Conservation (phyloP, 2,888 invertebrate species). For the Trichogramma evanescens region DNA sequence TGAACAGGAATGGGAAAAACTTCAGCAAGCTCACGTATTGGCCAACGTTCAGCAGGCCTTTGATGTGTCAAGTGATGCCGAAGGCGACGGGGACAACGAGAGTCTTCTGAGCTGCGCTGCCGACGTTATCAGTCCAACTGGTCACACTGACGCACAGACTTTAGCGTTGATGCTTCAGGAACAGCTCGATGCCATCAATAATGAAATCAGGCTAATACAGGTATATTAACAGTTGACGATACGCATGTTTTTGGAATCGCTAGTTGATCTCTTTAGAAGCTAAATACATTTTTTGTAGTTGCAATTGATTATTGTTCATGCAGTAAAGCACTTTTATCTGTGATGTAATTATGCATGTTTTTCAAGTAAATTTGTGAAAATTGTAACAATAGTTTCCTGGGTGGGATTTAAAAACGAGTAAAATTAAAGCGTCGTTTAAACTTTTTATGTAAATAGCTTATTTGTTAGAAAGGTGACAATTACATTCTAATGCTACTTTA, state of each 20-base stretch:
- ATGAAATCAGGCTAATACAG: conserved; percentile 78
- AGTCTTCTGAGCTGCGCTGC: conserved; percentile 64
- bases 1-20: conserved; percentile 84
- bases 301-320: too few relatives aligned
- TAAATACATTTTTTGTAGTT: too few relatives aligned
- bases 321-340: too few relatives aligned
- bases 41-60: conserved; percentile 89
- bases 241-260: not conserved
- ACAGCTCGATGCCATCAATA: conserved; percentile 98
- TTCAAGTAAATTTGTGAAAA: too few relatives aligned
- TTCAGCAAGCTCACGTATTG: conserved; percentile 85
- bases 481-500: too few relatives aligned
- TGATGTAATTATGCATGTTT: too few relatives aligned
- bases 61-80: conserved; percentile 81
- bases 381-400: too few relatives aligned
- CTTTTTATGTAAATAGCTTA: too few relatives aligned
- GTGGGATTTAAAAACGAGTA: too few relatives aligned
- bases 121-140: conserved; percentile 63
- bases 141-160: conserved; percentile 88
- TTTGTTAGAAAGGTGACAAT: too few relatives aligned
- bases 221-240: conserved; percentile 32
- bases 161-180: conserved; percentile 98
- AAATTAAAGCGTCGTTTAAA: too few relatives aligned
- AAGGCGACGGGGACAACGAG: conserved; percentile 70
- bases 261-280: too few relatives aligned